A percentile compares a stretch with the other conserved stretches of the same genome.
phyloP scores from a whole-genome alignment of 2,797 vertebrate species.

The Crenuchus spilurus region DNA sequence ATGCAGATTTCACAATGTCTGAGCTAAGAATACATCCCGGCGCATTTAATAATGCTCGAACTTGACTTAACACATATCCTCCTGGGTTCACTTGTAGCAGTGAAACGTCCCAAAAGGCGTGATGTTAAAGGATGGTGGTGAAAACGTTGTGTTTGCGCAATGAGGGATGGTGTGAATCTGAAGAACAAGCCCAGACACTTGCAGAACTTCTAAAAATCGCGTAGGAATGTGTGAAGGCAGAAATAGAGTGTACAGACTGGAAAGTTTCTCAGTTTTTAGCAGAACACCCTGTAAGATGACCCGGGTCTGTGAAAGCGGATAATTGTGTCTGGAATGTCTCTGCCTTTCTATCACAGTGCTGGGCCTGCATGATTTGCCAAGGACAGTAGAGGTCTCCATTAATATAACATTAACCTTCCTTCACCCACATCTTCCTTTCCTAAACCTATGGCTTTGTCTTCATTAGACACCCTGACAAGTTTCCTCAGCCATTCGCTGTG shows the following conservation, averaged over 20 bases:
- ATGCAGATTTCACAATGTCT: not conserved
- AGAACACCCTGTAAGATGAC: not conserved
- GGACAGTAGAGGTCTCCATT: conserved; percentile 66
- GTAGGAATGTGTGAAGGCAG: not conserved
- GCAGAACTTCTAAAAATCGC: conserved; percentile 14
- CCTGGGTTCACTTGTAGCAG: not conserved
- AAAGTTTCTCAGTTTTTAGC: not conserved
- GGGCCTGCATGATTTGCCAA: conserved; percentile 57
- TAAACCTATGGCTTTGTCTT: conserved; percentile 62
- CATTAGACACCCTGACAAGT: conserved; percentile 61
- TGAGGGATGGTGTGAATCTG: conserved; percentile 22
- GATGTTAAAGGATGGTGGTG: conserved; percentile 18
- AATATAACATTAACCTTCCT: conserved; percentile 62
- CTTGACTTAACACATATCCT: conserved; percentile 2
- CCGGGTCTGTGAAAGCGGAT: not conserved
- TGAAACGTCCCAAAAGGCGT: conserved; percentile 25
- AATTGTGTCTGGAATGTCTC: conserved; percentile 24
- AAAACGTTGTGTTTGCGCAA: conserved; percentile 3
- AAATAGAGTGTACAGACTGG: not conserved
- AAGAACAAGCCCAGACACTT: conserved; percentile 6
- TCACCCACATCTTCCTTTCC: conserved; percentile 54
- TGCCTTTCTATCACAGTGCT: conserved; percentile 19
- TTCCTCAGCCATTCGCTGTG: conserved; percentile 28
- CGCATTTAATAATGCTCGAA: not conserved
- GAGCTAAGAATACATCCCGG: conserved; percentile 1